phyloP scores from a whole-genome alignment of 35 echinoderm and acorn worm genomes.

The Anneissia japonica region DNA sequence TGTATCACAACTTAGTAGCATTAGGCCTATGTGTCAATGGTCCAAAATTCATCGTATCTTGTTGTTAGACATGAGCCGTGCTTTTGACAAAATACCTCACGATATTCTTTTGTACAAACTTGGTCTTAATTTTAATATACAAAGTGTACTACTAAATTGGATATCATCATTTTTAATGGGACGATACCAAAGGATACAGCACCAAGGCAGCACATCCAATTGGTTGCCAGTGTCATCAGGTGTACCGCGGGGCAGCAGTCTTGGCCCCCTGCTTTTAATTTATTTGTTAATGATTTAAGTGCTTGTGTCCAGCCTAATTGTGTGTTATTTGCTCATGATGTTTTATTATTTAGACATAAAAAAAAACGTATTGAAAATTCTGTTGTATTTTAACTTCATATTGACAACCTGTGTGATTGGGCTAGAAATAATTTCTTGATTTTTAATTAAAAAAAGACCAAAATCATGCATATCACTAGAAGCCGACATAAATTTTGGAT shows the following conservation, averaged over 20 bases:
- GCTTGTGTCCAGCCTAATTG: too few species aligned
- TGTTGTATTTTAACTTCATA: too few species aligned
- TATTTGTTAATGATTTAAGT: too few species aligned
- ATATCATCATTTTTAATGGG: neutral
- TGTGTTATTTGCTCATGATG: too few species aligned
- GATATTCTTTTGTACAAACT: neutral
- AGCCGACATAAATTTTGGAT: too few species aligned
- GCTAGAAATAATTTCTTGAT: too few species aligned
- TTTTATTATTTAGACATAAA: too few species aligned
- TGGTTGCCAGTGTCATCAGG: neutral
- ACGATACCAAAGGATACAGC: neutral
- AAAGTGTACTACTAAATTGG: neutral
- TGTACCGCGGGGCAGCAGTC: neutral
- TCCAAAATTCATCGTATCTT: neutral
- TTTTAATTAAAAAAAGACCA: too few species aligned
- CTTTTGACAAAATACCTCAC: neutral
- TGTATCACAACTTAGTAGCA: neutral
- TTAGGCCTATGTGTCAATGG: neutral
- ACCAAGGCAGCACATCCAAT: neutral
- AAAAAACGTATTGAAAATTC: too few species aligned
- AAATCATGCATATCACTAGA: too few species aligned
- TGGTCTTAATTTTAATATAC: neutral
- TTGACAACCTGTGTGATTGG: too few species aligned
- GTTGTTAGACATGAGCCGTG: neutral
- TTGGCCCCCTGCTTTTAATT: neutral